A percentile compares a stretch with the other conserved stretches of the same genome.
These are phyloP conservation scores for Papilio protenor DNA, from an alignment of 2,888 invertebrate species.

Conservation along the genomic window DNA sequence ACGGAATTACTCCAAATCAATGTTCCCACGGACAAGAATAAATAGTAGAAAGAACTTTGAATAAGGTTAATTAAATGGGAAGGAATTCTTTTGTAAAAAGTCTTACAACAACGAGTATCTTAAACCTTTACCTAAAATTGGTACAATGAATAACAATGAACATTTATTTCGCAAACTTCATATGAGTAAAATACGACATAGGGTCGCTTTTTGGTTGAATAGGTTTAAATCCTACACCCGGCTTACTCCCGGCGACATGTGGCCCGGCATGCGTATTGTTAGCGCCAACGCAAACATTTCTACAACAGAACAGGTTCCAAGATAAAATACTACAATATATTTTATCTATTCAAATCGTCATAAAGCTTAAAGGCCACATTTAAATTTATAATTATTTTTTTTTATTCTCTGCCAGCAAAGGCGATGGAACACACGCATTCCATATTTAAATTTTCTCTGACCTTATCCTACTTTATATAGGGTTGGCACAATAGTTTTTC, in stretches of 20 bases:
- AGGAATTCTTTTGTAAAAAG: not conserved
- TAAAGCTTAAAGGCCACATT: not conserved
- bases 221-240: conserved; percentile 35
- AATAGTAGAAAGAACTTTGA: not conserved
- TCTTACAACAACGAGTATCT: not conserved
- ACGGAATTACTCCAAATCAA: not conserved
- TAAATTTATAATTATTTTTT: conserved; percentile 11
- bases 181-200: conserved; percentile 7
- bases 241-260: conserved; percentile 37
- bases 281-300: conserved; percentile 40
- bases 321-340: conserved; percentile 28
- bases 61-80: not conserved
- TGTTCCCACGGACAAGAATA: conserved; percentile 5
- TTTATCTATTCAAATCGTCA: conserved; percentile 24
- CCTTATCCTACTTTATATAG: not conserved
- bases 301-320: conserved; percentile 16
- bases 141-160: not conserved
- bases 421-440: not conserved
- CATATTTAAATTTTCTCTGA: not conserved
- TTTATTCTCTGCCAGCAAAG: not conserved
- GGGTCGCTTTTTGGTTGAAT: conserved; percentile 31
- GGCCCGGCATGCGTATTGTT: conserved; percentile 39
- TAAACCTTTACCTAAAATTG: not conserved
- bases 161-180: conserved; percentile 6
- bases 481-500: not conserved